phyloP scores from a whole-genome alignment of 92 coral and sea anemone species.

The Anthopleura xanthogrammica region DNA sequence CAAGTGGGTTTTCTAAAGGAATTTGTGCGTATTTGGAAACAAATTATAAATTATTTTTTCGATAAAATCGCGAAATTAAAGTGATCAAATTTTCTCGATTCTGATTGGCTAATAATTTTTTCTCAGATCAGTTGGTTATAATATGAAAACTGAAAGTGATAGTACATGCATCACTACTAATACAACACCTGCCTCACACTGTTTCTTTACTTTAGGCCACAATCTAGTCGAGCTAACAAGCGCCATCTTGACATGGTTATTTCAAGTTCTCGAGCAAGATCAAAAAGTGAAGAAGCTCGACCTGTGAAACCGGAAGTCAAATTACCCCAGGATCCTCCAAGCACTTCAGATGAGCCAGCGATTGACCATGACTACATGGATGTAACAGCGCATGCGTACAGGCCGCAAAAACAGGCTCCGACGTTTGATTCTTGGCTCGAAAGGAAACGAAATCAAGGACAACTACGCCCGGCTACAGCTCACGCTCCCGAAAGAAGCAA shows the following conservation, averaged over 20 bases:
- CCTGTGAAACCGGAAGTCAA: conserved; percentile 14
- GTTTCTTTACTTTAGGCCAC: conserved; percentile 22
- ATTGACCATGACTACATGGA: conserved; percentile 25
- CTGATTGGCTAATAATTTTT: too few species aligned
- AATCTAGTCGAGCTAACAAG: conserved; percentile 30
- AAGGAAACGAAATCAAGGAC: conserved; percentile 68
- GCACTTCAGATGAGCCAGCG: conserved; percentile 23
- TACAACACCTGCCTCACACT: too few species aligned
- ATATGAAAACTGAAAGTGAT: too few species aligned
- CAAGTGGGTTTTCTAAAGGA: too few species aligned
- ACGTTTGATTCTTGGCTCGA: conserved; percentile 85
- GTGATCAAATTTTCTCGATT: too few species aligned
- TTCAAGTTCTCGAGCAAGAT: conserved; percentile 19
- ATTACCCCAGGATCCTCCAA: conserved; percentile 1
- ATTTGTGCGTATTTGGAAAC: too few species aligned
- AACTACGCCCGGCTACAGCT: conserved; percentile 61
- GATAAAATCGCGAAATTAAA: too few species aligned
- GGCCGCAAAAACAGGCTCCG: conserved; percentile 48
- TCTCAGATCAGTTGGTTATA: too few species aligned
- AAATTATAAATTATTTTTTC: too few species aligned
- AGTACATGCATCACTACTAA: too few species aligned
- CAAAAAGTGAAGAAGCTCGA: conserved; percentile 13
- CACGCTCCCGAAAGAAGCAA: conserved; percentile 48
- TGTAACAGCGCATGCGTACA: conserved; percentile 47
- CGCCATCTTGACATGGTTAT: conserved; percentile 57